Base-by-base conservation (phyloP, 2,113 vertebrate species). In the Heterocephalus glaber region DNA sequence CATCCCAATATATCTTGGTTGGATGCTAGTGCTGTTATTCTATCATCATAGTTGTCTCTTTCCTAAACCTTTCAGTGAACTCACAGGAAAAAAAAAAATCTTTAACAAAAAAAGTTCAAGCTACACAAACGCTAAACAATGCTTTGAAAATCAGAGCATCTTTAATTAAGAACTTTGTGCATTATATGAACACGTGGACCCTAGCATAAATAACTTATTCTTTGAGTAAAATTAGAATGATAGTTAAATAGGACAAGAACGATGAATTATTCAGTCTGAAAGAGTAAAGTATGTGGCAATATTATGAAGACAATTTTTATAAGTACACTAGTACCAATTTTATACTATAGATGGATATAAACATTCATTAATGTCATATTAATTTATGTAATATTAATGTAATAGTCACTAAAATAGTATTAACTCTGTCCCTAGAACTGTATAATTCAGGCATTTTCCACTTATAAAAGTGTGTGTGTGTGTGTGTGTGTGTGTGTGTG, bases 41-140 rank as follows among this genome's bases (percentile, higher is more conserved):
- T 35, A 35, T 35, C 41, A 35, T 22, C 28, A 76, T 24, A 35
- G 3, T 87, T 70, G 61, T 54, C 28, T 3, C 52, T 24, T 76
- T 16, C 12, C 12, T n/a, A 80, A 58, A 92, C 47, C 6, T 30
- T 28, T 70, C 63, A 52, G 12, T 54, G 44, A 85, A 81, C 81
- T 77, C n/a, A 11, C 5, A 70, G 68, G 61, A 26, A 13, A 6
- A 76, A 60, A 13, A 76, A 86, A 52, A 6, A 68, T 28, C 26
- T 38, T 72, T 88, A 58, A 9, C 74, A 86, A 82, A 91, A 80
- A 58, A 92, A 89, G 1, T 85, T 89, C 33, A 85, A 84, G 54
- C 68, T 79, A 65, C 8, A 77, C 61, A 94, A 82, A 60, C 24
- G 49, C 24, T 52, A 92, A 94, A 28, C 9, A 68, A 72, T n/a